These are phyloP conservation scores for Cynodonichthys magdalenae DNA, from an alignment of 2,797 vertebrate genomes.

Conservation along the genomic window DNA sequence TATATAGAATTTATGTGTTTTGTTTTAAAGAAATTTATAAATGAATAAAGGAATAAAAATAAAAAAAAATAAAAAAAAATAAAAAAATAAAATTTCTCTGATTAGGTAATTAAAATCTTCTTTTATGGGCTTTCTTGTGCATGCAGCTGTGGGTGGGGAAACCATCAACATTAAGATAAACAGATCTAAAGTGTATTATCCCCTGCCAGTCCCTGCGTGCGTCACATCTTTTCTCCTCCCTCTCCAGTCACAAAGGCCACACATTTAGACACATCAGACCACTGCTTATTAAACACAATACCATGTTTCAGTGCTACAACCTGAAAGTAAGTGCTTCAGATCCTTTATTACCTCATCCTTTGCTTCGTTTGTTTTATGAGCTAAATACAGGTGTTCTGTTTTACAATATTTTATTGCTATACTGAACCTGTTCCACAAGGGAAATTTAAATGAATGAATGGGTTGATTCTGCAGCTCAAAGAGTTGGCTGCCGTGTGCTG, in stretches of 20 bases:
- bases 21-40: too few relatives aligned
- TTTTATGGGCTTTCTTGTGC: background rate
- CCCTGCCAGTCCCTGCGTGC: conserved; percentile 4
- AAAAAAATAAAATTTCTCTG: too few relatives aligned
- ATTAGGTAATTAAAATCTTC: background rate
- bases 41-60: too few relatives aligned
- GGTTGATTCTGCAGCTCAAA: conserved; percentile 8
- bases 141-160: conserved; percentile 2
- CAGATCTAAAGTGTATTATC: conserved; percentile 18
- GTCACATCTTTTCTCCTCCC: conserved; percentile 40
- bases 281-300: too few relatives aligned
- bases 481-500: conserved; percentile 48
- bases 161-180: conserved; percentile 21
- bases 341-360: too few relatives aligned
- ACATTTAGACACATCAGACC: conserved; percentile 1
- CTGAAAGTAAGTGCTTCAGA: too few relatives aligned
- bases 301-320: background rate
- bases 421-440: too few relatives aligned
- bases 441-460: background rate
- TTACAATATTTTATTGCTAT: too few relatives aligned
- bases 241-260: conserved; percentile 8
- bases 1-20: too few relatives aligned
- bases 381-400: too few relatives aligned
- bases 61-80: too few relatives aligned
- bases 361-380: too few relatives aligned